These are phyloP conservation scores for Trachymyrmex cornetzi DNA, from an alignment of 1,140 invertebrate genomes.

Conservation along the genomic window DNA sequence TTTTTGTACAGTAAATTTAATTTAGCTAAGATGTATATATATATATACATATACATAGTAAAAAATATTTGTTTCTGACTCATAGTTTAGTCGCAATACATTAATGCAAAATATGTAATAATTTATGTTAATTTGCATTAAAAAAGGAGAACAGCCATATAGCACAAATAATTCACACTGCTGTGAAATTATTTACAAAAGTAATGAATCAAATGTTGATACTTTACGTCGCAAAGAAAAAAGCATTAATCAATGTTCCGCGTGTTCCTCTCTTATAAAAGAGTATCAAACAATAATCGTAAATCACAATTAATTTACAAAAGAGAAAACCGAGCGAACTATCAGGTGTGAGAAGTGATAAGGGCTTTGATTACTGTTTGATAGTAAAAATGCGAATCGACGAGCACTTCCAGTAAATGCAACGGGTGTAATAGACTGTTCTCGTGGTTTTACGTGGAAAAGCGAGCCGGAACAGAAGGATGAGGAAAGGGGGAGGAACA, in stretches of 20 bases:
- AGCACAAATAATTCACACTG: conserved; percentile 3
- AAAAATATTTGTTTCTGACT: neutral
- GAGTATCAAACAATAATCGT: neutral
- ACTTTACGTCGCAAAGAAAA: neutral
- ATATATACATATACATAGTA: neutral
- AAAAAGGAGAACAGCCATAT: conserved; percentile 15
- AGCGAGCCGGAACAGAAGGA: conserved; percentile 1
- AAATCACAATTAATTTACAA: conserved; percentile 29
- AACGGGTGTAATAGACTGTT: conserved; percentile 43
- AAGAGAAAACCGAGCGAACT: neutral
- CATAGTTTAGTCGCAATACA: neutral
- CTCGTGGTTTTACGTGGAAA: conserved; percentile 43
- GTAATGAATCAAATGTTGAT: no score
- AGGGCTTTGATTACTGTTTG: conserved; percentile 36
- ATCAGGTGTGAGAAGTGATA: neutral
- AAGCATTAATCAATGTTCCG: neutral
- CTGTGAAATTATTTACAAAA: conserved; percentile 22
- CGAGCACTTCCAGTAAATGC: neutral
- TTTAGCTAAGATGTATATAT: neutral
- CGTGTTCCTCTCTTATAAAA: neutral
- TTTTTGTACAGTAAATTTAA: neutral
- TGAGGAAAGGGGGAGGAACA: conserved; percentile 1
- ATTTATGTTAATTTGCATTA: conserved; percentile 50
- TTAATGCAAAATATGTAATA: conserved; percentile 23
- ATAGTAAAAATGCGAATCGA: conserved; percentile 54